phyloP scores from a whole-genome alignment of 1,140 invertebrate genomes.

The Cherax quadricarinatus region DNA sequence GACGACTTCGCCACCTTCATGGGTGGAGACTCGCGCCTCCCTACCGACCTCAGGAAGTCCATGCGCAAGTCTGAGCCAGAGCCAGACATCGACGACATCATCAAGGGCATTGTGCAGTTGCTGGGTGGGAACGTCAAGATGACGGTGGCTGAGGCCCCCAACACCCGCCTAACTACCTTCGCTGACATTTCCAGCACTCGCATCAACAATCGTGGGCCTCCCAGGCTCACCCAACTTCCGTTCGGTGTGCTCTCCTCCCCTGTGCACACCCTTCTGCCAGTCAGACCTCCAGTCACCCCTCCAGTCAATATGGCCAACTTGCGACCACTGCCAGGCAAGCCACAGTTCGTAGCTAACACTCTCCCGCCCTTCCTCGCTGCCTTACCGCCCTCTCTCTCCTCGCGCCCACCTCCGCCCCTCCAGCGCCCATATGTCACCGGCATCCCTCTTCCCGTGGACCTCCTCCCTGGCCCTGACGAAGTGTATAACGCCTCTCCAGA shows the following conservation, averaged over 20 bases:
- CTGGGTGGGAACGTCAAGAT: slow-evolving; percentile 90
- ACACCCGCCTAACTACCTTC: slow-evolving; percentile 74
- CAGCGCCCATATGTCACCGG: slow-evolving; percentile 83
- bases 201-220: slow-evolving; percentile 92
- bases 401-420: slow-evolving; percentile 76
- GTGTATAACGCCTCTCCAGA: neutral
- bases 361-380: slow-evolving; percentile 75
- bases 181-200: slow-evolving; percentile 77
- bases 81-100: slow-evolving; percentile 91
- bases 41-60: slow-evolving; percentile 13
- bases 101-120: slow-evolving; percentile 92
- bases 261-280: slow-evolving; percentile 25
- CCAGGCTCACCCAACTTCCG: slow-evolving; percentile 48
- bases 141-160: slow-evolving; percentile 68
- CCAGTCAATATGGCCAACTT: neutral
- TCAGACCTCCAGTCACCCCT: slow-evolving; percentile 46
- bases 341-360: slow-evolving; percentile 67
- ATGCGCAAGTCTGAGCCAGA: neutral
- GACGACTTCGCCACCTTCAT: slow-evolving; percentile 23
- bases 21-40: neutral
- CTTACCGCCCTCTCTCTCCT: slow-evolving; percentile 75
- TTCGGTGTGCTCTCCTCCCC: slow-evolving; percentile 23
- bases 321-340: slow-evolving; percentile 35
- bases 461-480: slow-evolving; percentile 80
- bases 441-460: slow-evolving; percentile 85